A percentile compares a stretch with the other conserved stretches of the same genome.
These are phyloP conservation scores for Portevinia maculata DNA, from an alignment of 2,888 invertebrate genomes.

Conservation along the genomic window DNA sequence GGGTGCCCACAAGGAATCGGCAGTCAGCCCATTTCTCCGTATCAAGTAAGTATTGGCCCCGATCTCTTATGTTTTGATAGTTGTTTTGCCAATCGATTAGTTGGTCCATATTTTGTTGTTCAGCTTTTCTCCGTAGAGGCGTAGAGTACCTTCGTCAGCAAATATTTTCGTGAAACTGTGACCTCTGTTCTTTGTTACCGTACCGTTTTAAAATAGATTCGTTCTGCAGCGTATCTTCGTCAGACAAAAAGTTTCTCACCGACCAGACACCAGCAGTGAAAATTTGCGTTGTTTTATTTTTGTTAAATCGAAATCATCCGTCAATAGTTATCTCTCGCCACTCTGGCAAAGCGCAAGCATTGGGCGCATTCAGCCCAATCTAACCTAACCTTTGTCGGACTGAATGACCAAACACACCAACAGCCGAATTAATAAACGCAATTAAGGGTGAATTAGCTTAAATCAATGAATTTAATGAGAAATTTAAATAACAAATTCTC, in stretches of 20 bases:
- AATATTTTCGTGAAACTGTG: background rate
- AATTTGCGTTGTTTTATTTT: constrained; percentile 41
- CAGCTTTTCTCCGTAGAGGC: background rate
- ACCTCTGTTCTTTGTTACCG: too few species aligned
- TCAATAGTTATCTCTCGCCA: too few species aligned
- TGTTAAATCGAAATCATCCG: background rate
- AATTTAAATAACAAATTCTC: too few species aligned
- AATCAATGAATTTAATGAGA: too few species aligned
- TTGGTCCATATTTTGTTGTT: constrained; percentile 52
- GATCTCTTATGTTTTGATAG: constrained; percentile 88
- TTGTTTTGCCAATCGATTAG: constrained; percentile 89
- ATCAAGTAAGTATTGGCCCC: constrained; percentile 89
- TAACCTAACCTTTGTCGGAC: too few species aligned
- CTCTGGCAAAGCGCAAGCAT: too few species aligned
- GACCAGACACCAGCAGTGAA: constrained; percentile 10
- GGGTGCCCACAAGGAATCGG: constrained; percentile 90
- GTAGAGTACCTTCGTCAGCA: background rate
- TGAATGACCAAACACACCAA: too few species aligned
- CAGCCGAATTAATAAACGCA: too few species aligned
- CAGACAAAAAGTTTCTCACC: background rate
- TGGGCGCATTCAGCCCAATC: too few species aligned
- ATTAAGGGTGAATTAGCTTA: too few species aligned
- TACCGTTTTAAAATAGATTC: constrained; percentile 35
- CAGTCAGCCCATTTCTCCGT: constrained; percentile 93
- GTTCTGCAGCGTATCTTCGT: background rate